Percentiles rank a stretch among this genome's conserved stretches.
These are phyloP conservation scores for Empidonax traillii DNA, from an alignment of 2,113 vertebrate genomes.

Conservation along the genomic window DNA sequence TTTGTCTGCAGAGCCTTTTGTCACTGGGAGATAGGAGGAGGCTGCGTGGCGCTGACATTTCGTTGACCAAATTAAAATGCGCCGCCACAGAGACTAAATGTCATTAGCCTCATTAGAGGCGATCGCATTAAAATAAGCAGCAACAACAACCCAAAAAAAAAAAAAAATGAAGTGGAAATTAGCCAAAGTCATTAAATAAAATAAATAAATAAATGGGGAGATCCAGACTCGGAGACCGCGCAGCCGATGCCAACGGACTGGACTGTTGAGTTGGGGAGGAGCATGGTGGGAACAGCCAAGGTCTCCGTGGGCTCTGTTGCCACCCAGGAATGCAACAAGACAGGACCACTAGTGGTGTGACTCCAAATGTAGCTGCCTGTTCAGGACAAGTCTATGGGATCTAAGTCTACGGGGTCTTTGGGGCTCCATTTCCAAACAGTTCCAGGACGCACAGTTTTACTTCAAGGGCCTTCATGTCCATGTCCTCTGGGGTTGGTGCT, in stretches of 20 bases:
- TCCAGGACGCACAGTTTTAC: neutral
- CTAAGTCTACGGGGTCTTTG: accelerated
- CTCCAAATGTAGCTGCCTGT: accelerated
- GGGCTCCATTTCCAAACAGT: neutral
- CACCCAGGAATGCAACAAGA: neutral
- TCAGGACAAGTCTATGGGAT: neutral
- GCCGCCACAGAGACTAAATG: conserved; percentile 72
- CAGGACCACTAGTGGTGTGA: neutral
- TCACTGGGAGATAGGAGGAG: conserved; percentile 62
- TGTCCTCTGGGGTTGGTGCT: accelerated
- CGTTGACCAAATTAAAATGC: conserved; percentile 74
- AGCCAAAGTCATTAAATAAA: conserved; percentile 52
- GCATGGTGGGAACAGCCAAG: accelerated
- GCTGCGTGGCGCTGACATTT: conserved; percentile 73
- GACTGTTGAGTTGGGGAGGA: neutral
- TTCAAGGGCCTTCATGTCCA: neutral
- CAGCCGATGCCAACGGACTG: neutral
- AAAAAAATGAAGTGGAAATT: conserved; percentile 66
- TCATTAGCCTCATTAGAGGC: conserved; percentile 78
- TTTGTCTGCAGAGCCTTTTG: conserved; percentile 64
- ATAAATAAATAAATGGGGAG: conserved; percentile 29
- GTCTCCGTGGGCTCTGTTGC: neutral
- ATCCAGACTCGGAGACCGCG: neutral
- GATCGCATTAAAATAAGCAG: conserved; percentile 72
- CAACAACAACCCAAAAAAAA: neutral